Evolutionary conservation across 2,888 invertebrate genomes (phyloP), one percentile per base, ranked within the genome.

Genomic region (Cephus sareptanus): DNA sequence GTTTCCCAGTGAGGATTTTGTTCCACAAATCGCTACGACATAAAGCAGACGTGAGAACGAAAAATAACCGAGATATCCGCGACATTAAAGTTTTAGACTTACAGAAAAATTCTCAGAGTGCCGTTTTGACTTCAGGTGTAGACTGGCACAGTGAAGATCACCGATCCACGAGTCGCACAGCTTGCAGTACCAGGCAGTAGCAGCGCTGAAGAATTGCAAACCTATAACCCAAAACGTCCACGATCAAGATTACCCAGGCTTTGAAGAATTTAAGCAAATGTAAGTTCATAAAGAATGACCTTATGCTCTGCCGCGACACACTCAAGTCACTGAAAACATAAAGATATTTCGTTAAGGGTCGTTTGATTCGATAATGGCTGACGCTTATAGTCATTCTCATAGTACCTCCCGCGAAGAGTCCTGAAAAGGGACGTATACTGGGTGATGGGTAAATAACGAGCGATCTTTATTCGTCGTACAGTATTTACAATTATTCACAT

Each of bases 141-240:
- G 94, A 13, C 96, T 96, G 0, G 97, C 97, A 90, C 97, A 97
- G 91, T 97, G 97, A 81, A 97, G 93, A 90, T 97, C 97, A 0
- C 97, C 97, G 87, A 97, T 97, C 95, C 97, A 97, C 85, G 95
- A 93, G 89, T 96, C 95, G 88, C 97, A 97, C 81, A 97, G 93
- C 90, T 97, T 96, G 92, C 97, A 97, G 92, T 96, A 97, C 97
- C 97, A 97, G 40, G 97, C 96, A 11, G 96, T 96, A 0, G 97
- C 95, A 3, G 97, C 96, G 85, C 96, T 95, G 92, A 97, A 96
- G 93, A 97, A 97, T 90, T 97, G 97, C 81, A 97, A 93, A 69
- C 97, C 97, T 96, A 91, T 76, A 92, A 92, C 85, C 85, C 87
- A 87, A 90, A 87, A 84, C 78, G 82, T 77, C 13, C 71, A 31